Percentiles rank a stretch among this genome's conserved stretches.
These are phyloP conservation scores for Eurystomus gularis DNA, from an alignment of 2,113 vertebrate genomes.

Conservation along the genomic window DNA sequence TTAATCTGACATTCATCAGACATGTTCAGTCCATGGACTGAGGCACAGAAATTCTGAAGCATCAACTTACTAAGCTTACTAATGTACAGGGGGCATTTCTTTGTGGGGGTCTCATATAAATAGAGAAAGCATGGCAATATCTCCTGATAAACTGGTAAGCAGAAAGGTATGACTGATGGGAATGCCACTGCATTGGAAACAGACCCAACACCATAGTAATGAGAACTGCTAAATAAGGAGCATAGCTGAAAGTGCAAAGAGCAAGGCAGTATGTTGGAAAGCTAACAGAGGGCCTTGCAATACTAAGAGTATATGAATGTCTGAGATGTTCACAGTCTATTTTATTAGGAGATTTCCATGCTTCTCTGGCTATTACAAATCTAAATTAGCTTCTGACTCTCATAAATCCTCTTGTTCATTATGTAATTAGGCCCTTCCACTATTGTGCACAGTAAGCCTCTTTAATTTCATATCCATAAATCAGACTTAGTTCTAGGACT, in stretches of 20 bases:
- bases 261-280: background rate
- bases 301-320: background rate
- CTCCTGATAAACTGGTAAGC: background rate
- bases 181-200: background rate
- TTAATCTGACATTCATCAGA: background rate
- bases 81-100: background rate
- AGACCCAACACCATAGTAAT: background rate
- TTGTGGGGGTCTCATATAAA: background rate
- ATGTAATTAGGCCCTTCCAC: constrained; percentile 50
- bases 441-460: constrained; percentile 45
- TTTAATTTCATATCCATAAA: constrained; percentile 51
- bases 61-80: background rate
- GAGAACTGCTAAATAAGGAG: background rate
- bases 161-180: background rate
- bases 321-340: background rate
- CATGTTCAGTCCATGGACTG: background rate
- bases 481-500: constrained; percentile 39
- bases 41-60: background rate
- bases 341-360: constrained; percentile 38
- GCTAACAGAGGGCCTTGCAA: background rate
- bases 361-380: constrained; percentile 42
- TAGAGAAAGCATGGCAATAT: background rate
- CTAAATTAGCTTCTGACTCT: constrained; percentile 37
- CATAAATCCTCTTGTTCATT: constrained; percentile 34
- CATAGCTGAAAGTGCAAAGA: background rate